phyloP scores from a whole-genome alignment of 2,113 vertebrate genomes.

The Bucco capensis region DNA sequence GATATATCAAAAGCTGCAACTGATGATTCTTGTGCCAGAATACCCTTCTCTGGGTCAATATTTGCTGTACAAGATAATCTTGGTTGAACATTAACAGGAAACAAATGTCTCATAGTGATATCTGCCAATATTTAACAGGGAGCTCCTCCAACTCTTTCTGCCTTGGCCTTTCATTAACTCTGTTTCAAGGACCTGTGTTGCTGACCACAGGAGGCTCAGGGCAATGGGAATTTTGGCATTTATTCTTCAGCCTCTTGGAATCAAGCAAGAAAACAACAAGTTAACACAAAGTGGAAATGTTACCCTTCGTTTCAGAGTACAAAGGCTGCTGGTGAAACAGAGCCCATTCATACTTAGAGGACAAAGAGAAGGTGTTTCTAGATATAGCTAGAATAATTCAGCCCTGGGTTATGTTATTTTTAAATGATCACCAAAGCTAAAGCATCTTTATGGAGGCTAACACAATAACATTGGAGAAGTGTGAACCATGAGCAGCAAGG shows the following conservation, averaged over 20 bases:
- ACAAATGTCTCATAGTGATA: background rate
- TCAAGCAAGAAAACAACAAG: background rate
- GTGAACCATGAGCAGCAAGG: background rate
- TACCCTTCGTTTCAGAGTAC: background rate
- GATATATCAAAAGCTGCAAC: background rate
- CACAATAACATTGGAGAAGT: background rate
- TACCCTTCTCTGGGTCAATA: constrained; percentile 1
- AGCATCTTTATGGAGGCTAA: background rate
- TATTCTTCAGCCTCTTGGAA: background rate
- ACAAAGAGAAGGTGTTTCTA: background rate
- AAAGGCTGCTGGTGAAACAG: background rate
- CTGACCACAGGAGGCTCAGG: background rate
- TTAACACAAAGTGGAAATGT: background rate
- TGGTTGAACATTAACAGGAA: constrained; percentile 22
- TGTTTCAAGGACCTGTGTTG: background rate
- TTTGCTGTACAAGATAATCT: constrained; percentile 6
- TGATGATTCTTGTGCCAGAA: background rate
- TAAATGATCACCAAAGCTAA: background rate
- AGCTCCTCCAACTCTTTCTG: background rate
- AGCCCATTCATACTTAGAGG: background rate
- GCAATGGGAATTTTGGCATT: background rate
- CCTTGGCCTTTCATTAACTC: background rate
- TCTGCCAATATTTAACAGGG: constrained; percentile 30
- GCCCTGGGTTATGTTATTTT: background rate
- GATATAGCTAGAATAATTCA: background rate